Evolutionary conservation across 2,888 invertebrate genomes (phyloP).

Genomic region (Diadegma fenestrale): DNA sequence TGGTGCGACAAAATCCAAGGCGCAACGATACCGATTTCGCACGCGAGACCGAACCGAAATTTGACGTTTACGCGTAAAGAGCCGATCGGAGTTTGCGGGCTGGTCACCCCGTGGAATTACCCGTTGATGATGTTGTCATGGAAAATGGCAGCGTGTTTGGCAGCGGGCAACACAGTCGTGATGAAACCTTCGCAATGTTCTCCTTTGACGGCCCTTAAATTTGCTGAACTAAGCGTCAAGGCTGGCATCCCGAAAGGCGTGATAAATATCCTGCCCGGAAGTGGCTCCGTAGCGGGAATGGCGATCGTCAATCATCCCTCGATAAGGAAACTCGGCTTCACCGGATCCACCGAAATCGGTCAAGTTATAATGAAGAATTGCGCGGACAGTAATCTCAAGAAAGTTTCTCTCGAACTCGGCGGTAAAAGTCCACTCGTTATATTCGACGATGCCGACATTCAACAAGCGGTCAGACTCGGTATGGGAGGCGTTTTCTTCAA

Average conservation of each 20-base stretch:
- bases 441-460: slow-evolving; percentile 97
- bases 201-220: slow-evolving; percentile 97
- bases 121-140: slow-evolving; percentile 99
- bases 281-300: slow-evolving; percentile 92
- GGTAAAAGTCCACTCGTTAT: slow-evolving; percentile 98
- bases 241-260: slow-evolving; percentile 99
- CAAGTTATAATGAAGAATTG: slow-evolving; percentile 96
- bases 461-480: slow-evolving; percentile 95
- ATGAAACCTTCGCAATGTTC: slow-evolving; percentile 98
- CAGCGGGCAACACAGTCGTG: slow-evolving; percentile 98
- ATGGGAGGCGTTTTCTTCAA: slow-evolving; percentile 99
- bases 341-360: slow-evolving; percentile 97
- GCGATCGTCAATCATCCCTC: slow-evolving; percentile 94
- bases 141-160: slow-evolving; percentile 99
- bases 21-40: slow-evolving; percentile 95
- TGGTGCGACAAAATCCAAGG: slow-evolving; percentile 99
- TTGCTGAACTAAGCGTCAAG: slow-evolving; percentile 94
- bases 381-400: slow-evolving; percentile 96
- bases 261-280: slow-evolving; percentile 96
- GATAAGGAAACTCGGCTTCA: slow-evolving; percentile 97
- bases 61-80: slow-evolving; percentile 95
- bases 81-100: slow-evolving; percentile 96
- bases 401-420: slow-evolving; percentile 96
- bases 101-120: slow-evolving; percentile 99
- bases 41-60: slow-evolving; percentile 96